These are phyloP conservation scores for Syngnathus typhle DNA, from an alignment of 2,113 vertebrate genomes.

Conservation along the genomic window DNA sequence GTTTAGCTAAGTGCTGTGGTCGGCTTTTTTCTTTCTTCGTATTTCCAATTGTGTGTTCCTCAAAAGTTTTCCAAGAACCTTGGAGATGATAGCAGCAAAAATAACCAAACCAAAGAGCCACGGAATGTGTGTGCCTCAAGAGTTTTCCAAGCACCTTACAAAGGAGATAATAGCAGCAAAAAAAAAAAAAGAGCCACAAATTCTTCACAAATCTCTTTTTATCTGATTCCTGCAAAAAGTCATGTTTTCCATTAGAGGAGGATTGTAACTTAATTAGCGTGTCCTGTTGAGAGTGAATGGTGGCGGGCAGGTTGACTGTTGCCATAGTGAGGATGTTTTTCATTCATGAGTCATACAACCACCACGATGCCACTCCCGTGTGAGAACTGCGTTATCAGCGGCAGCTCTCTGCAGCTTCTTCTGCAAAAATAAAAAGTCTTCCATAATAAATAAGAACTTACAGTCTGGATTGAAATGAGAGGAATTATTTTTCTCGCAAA, in stretches of 20 bases:
- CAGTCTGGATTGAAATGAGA: too few species aligned
- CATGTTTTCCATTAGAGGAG: background rate
- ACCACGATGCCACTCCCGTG: background rate
- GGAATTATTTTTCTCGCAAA: too few species aligned
- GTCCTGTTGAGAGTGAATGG: background rate
- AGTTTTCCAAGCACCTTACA: constrained; percentile 6
- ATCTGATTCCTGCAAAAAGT: background rate
- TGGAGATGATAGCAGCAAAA: background rate
- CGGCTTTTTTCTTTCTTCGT: constrained; percentile 20
- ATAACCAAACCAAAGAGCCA: background rate
- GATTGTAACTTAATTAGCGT: background rate
- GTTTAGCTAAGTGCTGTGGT: constrained; percentile 44
- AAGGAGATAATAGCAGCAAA: background rate
- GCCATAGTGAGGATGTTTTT: constrained; percentile 1
- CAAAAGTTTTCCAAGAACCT: constrained; percentile 6
- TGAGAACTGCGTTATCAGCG: background rate
- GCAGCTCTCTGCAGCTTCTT: background rate
- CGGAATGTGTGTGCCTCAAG: constrained; percentile 16
- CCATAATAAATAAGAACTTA: background rate
- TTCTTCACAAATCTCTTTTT: background rate
- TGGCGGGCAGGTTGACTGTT: background rate
- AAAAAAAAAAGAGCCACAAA: background rate
- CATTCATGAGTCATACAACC: constrained; percentile 1
- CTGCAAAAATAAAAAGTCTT: background rate
- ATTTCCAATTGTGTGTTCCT: constrained; percentile 22